A percentile compares a stretch with the other conserved stretches of the same genome.
These are phyloP conservation scores for Phocoena sinus DNA, from an alignment of 2,113 vertebrate species.

Conservation along the genomic window DNA sequence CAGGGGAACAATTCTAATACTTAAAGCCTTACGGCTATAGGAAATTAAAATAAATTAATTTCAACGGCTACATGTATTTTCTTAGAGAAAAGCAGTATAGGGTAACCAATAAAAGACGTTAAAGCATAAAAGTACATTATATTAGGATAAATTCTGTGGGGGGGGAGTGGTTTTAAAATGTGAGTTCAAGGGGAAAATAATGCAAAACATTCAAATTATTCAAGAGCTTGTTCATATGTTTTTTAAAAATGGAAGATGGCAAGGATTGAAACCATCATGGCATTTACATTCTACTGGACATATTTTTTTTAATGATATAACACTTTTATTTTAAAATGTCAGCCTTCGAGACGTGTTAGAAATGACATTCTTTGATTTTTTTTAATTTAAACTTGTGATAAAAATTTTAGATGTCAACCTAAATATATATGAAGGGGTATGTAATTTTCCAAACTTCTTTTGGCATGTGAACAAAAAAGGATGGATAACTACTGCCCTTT, in stretches of 20 bases:
- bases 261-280: not conserved
- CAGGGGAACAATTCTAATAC: not conserved
- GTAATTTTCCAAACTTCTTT: not conserved
- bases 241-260: not conserved
- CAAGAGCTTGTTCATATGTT: not conserved
- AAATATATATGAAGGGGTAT: not conserved
- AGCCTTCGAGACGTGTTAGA: not conserved
- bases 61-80: not conserved
- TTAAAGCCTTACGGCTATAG: not conserved
- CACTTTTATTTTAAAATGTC: not conserved
- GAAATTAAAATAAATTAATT: not conserved
- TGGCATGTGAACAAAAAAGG: not conserved
- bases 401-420: not conserved
- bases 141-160: not conserved
- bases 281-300: not conserved
- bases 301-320: not conserved
- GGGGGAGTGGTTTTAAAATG: not conserved
- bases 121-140: not conserved
- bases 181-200: not conserved
- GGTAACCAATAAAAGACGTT: not conserved
- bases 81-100: not conserved
- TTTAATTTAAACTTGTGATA: not conserved
- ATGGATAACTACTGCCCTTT: not conserved
- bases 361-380: not conserved
- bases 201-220: not conserved